phyloP scores from a whole-genome alignment of 2,113 vertebrate species.

The Oreochromis aureus region DNA sequence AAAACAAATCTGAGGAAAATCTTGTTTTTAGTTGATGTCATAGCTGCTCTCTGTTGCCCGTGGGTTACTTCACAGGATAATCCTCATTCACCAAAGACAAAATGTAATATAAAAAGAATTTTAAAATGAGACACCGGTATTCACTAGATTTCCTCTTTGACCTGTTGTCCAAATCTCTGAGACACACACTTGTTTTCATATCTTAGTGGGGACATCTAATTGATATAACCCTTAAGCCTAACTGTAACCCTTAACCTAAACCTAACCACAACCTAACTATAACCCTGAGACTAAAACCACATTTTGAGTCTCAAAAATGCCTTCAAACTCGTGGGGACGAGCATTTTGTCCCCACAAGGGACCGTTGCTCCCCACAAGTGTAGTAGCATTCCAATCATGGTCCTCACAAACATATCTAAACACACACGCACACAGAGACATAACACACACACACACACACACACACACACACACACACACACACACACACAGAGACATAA shows the following conservation, averaged over 20 bases:
- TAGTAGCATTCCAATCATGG: not conserved
- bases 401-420: not conserved
- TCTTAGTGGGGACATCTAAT: not conserved
- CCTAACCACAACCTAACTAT: not conserved
- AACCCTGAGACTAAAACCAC: not conserved
- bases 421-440: not conserved
- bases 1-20: not conserved
- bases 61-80: not conserved
- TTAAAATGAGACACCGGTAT: not conserved
- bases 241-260: not conserved
- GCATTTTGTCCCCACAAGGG: not conserved
- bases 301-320: not conserved
- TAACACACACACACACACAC: too few relatives aligned
- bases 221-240: not conserved
- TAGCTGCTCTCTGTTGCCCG: not conserved
- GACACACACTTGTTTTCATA: not conserved
- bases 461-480: not conserved
- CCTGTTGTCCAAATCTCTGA: not conserved
- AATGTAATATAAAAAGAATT: constrained; percentile 41
- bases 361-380: not conserved
- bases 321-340: not conserved
- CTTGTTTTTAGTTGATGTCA: not conserved
- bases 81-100: not conserved
- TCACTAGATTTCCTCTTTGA: constrained; percentile 16
- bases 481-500: not conserved